Evolutionary conservation across 2,797 vertebrate species (phyloP).

Genomic region (Emydoidea blandingii): DNA sequence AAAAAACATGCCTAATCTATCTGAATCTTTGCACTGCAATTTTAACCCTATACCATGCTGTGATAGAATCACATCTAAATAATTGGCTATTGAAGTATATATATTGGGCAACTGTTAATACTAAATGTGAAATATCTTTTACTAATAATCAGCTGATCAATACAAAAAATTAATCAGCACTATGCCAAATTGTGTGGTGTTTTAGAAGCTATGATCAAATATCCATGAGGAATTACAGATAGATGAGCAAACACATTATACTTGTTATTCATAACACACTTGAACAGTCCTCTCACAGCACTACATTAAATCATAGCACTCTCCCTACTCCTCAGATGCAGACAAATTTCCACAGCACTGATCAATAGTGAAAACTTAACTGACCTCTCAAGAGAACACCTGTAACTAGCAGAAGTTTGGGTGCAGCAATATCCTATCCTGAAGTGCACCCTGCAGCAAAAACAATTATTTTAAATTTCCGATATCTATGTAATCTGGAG

Average conservation of each 20-base stretch:
- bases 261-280: background rate
- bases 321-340: background rate
- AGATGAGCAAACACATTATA: background rate
- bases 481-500: background rate
- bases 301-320: background rate
- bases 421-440: background rate
- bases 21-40: background rate
- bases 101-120: background rate
- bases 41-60: background rate
- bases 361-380: background rate
- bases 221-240: background rate
- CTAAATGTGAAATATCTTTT: background rate
- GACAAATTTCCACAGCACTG: background rate
- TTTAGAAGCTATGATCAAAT: background rate
- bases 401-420: background rate
- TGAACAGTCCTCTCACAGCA: background rate
- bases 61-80: background rate
- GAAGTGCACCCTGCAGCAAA: background rate
- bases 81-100: background rate
- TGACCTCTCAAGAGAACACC: background rate
- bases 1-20: background rate
- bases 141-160: background rate
- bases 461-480: background rate
- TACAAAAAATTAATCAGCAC: background rate
- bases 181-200: accelerated